Base-by-base conservation (phyloP, 2,113 vertebrate genomes). In the Uria lomvia region DNA sequence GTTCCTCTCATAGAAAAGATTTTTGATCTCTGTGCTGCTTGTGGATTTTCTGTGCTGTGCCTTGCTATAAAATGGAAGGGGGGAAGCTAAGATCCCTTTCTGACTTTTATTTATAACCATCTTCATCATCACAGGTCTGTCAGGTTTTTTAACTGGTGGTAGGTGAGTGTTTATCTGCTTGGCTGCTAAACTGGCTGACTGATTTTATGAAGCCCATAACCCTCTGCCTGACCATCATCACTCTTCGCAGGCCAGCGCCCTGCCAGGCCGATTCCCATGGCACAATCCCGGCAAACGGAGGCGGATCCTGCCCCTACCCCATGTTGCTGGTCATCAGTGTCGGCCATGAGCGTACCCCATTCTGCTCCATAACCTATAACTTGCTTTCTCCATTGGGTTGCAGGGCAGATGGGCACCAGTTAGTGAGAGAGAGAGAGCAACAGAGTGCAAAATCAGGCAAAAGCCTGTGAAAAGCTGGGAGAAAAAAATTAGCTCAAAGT, bases 331-430 rank as follows among this genome's bases (percentile, higher is more conserved):
- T 27, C 27, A 2, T 42, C 3, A 3, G 2, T 29, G 42, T 45
- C 5, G 7, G 38, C 20, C 23, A 9, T 1, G 3, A 79, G 11
- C 0, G 0, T 23, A 29, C 3, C 12, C 10, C 8, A 9, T 20
- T 67, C 36, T 65, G 22, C 22, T 45, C 8, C 2, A 7, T 15
- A 93, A n/a, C 11, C 15, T 3, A 2, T 50, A 22, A 34, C 14
- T 59, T 70, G 21, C 15, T 84, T 55, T 89, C 42, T 86, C 19
- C 17, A 6, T 13, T 1, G 3, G 11, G 12, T 2, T 89, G 21
- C 47, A 45, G 20, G 50, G n/a, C 63, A 91, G 30, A 26, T 15
- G 6, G 26, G 18, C 21, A 32, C 6, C 6, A 65, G 12, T 24
- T 42, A 56, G 19, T 23, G 18, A 77, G 23, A 71, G 6, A 2